A percentile compares a stretch with the other conserved stretches of the same genome.
Evolutionary conservation across 2,888 invertebrate species (phyloP).

Genomic region (Cylindroiulus punctatus): DNA sequence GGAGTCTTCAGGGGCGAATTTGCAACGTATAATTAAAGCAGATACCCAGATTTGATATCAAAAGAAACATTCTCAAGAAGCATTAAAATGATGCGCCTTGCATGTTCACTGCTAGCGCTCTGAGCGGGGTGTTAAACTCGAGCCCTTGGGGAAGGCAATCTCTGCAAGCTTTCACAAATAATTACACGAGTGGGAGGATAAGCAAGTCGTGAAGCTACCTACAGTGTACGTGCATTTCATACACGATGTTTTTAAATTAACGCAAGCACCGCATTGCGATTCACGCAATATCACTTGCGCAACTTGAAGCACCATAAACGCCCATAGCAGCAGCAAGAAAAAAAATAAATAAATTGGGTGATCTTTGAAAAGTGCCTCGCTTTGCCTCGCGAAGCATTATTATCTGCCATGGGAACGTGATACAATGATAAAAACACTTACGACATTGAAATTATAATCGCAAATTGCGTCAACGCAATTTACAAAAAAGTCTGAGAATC

Average conservation of each 20-base stretch:
- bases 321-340: background rate
- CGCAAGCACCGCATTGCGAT: background rate
- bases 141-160: background rate
- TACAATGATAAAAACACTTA: too few species aligned
- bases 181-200: slow-evolving; percentile 8
- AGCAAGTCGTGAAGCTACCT: background rate
- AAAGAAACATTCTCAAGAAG: slow-evolving; percentile 22
- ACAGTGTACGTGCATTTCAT: background rate
- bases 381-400: too few species aligned
- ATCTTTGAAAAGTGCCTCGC: too few species aligned
- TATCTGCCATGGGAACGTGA: too few species aligned
- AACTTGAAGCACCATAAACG: background rate
- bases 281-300: background rate
- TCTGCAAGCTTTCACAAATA: background rate
- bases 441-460: too few species aligned
- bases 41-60: background rate
- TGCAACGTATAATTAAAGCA: slow-evolving; percentile 12
- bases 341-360: too few species aligned
- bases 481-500: too few species aligned
- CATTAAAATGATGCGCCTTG: background rate
- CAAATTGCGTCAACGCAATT: too few species aligned
- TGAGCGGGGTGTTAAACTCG: background rate
- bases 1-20: background rate
- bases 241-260: background rate
- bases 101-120: background rate